Base-by-base conservation (phyloP, 2,888 invertebrate species). In the Tenthredo livida region DNA sequence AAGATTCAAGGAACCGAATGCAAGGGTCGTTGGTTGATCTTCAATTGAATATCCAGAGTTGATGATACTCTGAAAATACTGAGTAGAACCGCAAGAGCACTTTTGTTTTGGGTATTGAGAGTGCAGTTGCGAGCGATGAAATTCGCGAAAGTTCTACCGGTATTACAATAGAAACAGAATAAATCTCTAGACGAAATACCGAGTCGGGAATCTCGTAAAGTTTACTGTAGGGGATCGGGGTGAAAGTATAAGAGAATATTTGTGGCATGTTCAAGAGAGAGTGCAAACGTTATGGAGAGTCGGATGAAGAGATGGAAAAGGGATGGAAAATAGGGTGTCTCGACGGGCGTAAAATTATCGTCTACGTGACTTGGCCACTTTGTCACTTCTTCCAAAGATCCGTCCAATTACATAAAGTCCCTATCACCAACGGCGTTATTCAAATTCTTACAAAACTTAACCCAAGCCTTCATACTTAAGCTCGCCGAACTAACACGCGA, bases 301-400 rank as follows among this genome's bases (percentile, higher is more conserved):
- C 2, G n/a, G 33, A 70, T 2, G 29, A 2, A 70, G 37, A 37
- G 37, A 70, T 37, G 15, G 61, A 61, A 15, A n/a, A 33, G 33
- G 77, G 50, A 21, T 29, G 17, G n/a, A 12, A 33, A 29, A 54
- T 33, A 25, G 54, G n/a, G 50, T 29, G 17, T 10, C 47, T 47
- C 47, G 29, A 47, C 7, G 6, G 61, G 83, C 47, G 83, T 70
- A 50, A 67, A 67, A 83, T 83, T 67, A 83, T 83, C 83, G 67
- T 47, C 83, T 83, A 83, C 83, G 83, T 83, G 83, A 83, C 83
- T 83, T 47, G 83, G 67, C 67, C 67, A 50, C 83, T 83, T 67
- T 70, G 83, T 70, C 67, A 67, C 67, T 83, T 83, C 83, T 40
- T 83, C 67, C 29, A 47, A 83, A 83, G 80, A 67, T 43, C 67